Evolutionary conservation across 2,888 invertebrate species (phyloP), one percentile per base, ranked within the genome.

Genomic region (Morpho helenor): DNA sequence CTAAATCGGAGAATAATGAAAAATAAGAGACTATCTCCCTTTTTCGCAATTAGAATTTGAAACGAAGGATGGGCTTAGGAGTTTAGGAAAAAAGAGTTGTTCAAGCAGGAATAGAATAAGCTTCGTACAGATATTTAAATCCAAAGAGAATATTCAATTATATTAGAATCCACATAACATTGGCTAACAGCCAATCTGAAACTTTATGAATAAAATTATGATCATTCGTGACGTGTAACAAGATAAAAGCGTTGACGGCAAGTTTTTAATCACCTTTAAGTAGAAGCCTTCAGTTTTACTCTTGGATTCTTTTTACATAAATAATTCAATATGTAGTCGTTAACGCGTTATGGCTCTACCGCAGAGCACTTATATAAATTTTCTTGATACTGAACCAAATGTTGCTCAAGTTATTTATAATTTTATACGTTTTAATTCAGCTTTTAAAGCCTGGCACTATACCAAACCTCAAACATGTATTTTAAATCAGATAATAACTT

Each of bases 401-500:
- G 54, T 23, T 48, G 48, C 54, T 45, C 41, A 41, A 48, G 48
- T 54, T 23, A 48, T 54, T 58, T 56, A 61, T 59, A 57, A 59
- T 53, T 41, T 54, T 59, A 59, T 47, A 47, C 59, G 48, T 62
- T 56, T 49, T 52, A 56, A 56, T 54, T 48, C 51, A 62, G 45
- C 39, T n/a, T 43, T 45, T 39, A 56, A 56, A 59, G 50, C 53
- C 59, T 62, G 61, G 61, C 59, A 53, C 59, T 62, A 51, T 59
- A 62, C 61, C 61, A 62, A 56, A 56, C 53, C 53, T 56, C 56
- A 23, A 23, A 41, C 56, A 50, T 62, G 61, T 56, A 59, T 52
- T 47, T 56, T 56, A 62, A 51, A 56, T 62, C 59, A 59, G 49
- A 41, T 44, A 62, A 62, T 62, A 59, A 62, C 59, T 56, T 59